Conservation (phyloP, 2,888 invertebrate species). For the Acanthosoma haemorrhoidale region DNA sequence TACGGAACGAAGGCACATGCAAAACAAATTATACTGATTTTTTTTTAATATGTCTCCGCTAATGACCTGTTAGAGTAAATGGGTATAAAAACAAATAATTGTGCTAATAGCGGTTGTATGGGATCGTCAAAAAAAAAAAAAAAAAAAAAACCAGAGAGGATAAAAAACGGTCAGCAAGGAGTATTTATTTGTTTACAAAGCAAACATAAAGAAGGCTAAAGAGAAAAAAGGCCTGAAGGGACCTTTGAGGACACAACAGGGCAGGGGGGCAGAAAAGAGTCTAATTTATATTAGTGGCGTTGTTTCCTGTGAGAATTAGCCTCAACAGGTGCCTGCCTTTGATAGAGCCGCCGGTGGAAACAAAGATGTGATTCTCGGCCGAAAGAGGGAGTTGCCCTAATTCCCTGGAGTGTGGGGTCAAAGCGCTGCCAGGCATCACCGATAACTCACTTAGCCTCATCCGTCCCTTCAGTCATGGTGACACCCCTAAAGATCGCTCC, state of each 20-base stretch:
- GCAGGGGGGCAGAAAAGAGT: neutral
- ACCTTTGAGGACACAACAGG: too few relatives aligned
- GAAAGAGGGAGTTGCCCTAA: neutral
- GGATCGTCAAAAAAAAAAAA: too few relatives aligned
- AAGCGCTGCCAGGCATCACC: neutral
- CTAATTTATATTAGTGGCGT: constrained; percentile 4
- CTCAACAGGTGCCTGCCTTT: constrained; percentile 6
- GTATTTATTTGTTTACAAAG: too few relatives aligned
- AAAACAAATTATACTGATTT: too few relatives aligned
- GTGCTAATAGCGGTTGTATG: too few relatives aligned
- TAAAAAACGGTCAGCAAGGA: too few relatives aligned
- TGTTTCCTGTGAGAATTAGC: neutral
- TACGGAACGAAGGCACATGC: too few relatives aligned
- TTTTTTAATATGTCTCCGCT: too few relatives aligned
- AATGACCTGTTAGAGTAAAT: too few relatives aligned
- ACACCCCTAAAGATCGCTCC: constrained; percentile 10
- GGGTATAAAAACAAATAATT: too few relatives aligned
- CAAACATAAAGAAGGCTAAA: too few relatives aligned
- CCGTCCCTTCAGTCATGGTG: neutral
- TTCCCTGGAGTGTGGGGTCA: neutral
- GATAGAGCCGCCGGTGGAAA: neutral
- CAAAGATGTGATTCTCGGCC: neutral
- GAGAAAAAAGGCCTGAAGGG: neutral
- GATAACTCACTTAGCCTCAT: neutral
- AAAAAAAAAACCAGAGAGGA: too few relatives aligned